Evolutionary conservation across 2,113 vertebrate genomes (phyloP), one percentile per base, ranked within the genome.

Genomic region (Nothoprocta perdicaria): DNA sequence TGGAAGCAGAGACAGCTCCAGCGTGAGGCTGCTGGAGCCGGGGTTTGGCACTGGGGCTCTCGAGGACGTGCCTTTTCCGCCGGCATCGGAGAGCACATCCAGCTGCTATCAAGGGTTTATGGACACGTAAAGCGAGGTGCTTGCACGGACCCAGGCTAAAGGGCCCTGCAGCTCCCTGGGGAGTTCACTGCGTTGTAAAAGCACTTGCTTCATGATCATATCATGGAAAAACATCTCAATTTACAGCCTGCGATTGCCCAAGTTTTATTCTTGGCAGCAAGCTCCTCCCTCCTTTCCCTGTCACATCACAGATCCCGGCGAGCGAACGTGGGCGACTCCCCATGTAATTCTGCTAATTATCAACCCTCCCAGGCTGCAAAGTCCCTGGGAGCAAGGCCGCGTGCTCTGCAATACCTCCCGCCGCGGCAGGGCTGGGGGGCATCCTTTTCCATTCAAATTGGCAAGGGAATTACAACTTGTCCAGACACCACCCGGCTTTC

Each of bases 141-240:
- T 18, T 46, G 61, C 33, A 38, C 10, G 38, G 40, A 41, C 26
- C 24, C 2, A 3, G 58, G 67, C 21, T 1, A 0, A 29, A 0
- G 0, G 26, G 18, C 12, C 72, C 9, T 12, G 23, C 0, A 0
- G 40, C 35, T 58, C n/a, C 50, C 76, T 48, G 35, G 5, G 0
- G 4, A n/a, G 46, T 89, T 80, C 19, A 84, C 53, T 18, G 53
- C 8, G 9, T 31, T 55, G 27, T 17, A 21, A 88, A 43, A 35
- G 10, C 18, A n/a, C 4, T 7, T 84, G 61, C 92, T 65, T 69
- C 16, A 62, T 8, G 10, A 76, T 17, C 45, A 50, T 0, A 2
- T 18, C 43, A 26, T 0, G 4, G 12, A 22, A 86, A 12, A 78
- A 14, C 6, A 12, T 45, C 67, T 55, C 4, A 7, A 69, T 45